Base-by-base conservation (phyloP, 2,113 vertebrate genomes). In the Carassius auratus region DNA sequence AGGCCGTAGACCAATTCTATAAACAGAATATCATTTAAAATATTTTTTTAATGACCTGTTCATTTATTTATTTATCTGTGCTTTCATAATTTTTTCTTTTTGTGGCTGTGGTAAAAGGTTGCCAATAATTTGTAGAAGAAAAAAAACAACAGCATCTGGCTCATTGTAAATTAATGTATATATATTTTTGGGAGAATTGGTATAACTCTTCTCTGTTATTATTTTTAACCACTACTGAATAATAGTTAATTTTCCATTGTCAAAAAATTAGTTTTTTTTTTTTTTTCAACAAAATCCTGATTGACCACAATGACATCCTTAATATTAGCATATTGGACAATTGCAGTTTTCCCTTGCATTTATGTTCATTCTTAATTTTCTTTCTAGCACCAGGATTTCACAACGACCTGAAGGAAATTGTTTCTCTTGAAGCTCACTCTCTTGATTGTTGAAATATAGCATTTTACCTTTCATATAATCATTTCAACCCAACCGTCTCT, bases 401-500 rank as follows among this genome's bases (percentile, higher is more conserved):
- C 12, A 52, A 14, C 1, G 71, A n/a, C 9, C 10, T 19, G 61
- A 0, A 64, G 61, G 15, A 48, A 12, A 42, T 45, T 45, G 42
- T 45, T 15, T n/a, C 19, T 79, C 9, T 68, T 42, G 5, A 42
- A 17, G 8, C 30, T 12, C n/a, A 12, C 23, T 26, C 17, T 59
- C 15, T 78, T 13, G 3, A 78, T 33, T 55, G 23, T 48, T 48
- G 2, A 48, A 48, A 42, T 30, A 30, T 59, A 38, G 6, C 26
- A 33, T 83, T 74, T 30, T 55, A 14, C 14, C 50, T 57, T 50
- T 78, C 17, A 30, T 61, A 85, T 23, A 80, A 57, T 14, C 42
- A 26, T 9, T 33, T 52, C 7, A 55, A 38, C 33, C 64, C 10
- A 55, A 38, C 64, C 38, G 23, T 69, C 61, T 57, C 7, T 6